phyloP scores from a whole-genome alignment of 2,797 vertebrate genomes.

The Bradypodion pumilum region DNA sequence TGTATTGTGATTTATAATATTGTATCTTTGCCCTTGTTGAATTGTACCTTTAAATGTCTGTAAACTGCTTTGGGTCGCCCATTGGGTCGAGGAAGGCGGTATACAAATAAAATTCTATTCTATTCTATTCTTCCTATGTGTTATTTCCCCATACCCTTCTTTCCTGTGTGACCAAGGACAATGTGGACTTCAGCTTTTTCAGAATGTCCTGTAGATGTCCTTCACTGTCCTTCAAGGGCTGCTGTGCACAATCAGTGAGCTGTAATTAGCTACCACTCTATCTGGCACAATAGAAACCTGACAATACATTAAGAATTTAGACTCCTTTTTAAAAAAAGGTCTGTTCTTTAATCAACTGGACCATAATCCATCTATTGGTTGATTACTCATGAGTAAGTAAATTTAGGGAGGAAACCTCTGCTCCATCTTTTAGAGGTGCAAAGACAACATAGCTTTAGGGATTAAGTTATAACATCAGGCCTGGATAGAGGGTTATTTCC shows the following conservation, averaged over 20 bases:
- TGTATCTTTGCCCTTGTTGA: no score
- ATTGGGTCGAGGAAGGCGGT: no score
- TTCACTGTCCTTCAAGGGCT: background rate
- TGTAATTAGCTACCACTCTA: background rate
- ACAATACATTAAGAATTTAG: background rate
- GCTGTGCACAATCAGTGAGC: background rate
- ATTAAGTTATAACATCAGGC: constrained; percentile 25
- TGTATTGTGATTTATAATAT: no score
- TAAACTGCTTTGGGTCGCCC: no score
- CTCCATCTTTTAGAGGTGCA: constrained; percentile 17
- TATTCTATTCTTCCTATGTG: background rate
- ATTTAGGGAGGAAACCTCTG: background rate
- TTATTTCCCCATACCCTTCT: background rate
- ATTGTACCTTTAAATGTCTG: no score
- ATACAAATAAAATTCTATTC: no score
- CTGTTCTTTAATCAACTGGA: background rate
- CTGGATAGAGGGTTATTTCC: constrained; percentile 41
- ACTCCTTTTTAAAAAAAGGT: background rate
- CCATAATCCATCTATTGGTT: background rate
- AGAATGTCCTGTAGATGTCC: background rate
- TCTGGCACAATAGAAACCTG: background rate
- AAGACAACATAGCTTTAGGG: constrained; percentile 26
- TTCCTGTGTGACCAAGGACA: background rate
- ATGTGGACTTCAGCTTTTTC: background rate
- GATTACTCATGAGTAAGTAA: background rate